These are phyloP conservation scores for Lynx canadensis DNA, from an alignment of 2,113 vertebrate species.

Conservation along the genomic window DNA sequence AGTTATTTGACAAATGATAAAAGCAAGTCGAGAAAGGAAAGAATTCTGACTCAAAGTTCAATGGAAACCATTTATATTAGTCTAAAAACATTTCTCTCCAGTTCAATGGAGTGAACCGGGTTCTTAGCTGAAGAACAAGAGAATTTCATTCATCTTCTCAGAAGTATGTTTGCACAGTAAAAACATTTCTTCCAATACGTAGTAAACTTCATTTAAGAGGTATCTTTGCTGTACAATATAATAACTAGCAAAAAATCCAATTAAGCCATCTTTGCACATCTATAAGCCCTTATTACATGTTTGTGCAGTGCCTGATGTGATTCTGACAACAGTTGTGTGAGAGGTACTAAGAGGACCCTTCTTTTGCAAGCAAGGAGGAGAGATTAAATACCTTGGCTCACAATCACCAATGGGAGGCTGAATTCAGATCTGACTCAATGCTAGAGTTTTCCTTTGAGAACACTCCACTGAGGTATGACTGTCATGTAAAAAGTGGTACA, in stretches of 20 bases:
- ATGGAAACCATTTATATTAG: slow-evolving; percentile 20
- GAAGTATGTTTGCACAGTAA: neutral
- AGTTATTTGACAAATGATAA: slow-evolving; percentile 51
- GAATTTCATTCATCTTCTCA: slow-evolving; percentile 36
- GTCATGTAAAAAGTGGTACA: neutral
- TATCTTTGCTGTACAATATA: neutral
- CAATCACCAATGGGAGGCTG: neutral
- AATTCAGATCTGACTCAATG: neutral
- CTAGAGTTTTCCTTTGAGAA: neutral
- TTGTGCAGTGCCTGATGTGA: neutral
- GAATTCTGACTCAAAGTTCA: slow-evolving; percentile 36
- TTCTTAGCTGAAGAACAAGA: slow-evolving; percentile 4
- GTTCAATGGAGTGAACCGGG: neutral
- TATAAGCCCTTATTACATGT: neutral
- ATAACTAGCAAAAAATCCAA: neutral
- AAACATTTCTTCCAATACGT: neutral
- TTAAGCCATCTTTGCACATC: neutral
- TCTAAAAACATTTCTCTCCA: slow-evolving; percentile 30
- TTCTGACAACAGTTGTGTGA: neutral
- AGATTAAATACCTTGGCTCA: neutral
- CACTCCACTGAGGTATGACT: neutral
- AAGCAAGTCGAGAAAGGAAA: neutral
- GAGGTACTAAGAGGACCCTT: neutral
- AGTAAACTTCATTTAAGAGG: neutral
- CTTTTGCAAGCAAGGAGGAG: neutral